Evolutionary conservation across 2,888 invertebrate genomes (phyloP).

Genomic region (Agriopis aurantiaria): DNA sequence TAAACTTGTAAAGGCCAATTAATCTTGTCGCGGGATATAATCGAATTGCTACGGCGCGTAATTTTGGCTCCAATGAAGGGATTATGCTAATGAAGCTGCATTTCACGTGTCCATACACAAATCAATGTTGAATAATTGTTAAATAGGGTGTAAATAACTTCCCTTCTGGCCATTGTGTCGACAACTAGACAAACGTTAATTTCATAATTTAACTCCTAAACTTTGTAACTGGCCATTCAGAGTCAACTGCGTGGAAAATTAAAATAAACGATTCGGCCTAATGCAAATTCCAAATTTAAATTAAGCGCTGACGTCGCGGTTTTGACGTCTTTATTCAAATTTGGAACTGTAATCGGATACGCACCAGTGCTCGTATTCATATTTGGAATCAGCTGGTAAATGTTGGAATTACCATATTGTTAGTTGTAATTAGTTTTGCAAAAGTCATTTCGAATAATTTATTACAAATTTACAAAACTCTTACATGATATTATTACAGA

Average conservation of each 20-base stretch:
- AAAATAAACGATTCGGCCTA: conserved; percentile 78
- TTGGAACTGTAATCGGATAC: conserved; percentile 73
- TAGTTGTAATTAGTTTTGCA: conserved; percentile 29
- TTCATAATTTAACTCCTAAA: conserved; percentile 71
- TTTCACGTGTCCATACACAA: conserved; percentile 75
- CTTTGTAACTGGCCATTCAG: conserved; percentile 68
- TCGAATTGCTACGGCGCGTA: conserved; percentile 61
- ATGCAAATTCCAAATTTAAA: conserved; percentile 68
- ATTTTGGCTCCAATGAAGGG: conserved; percentile 63
- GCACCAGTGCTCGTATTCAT: conserved; percentile 72
- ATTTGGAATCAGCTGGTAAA: conserved; percentile 64
- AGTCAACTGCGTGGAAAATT: conserved; percentile 84
- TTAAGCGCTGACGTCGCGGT: conserved; percentile 70
- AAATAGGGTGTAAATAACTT: conserved; percentile 81
- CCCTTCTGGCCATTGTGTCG: conserved; percentile 64
- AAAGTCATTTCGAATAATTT: neutral
- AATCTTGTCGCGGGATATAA: conserved; percentile 49
- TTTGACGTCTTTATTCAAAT: conserved; percentile 81
- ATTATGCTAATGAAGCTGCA: conserved; percentile 75
- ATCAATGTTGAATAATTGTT: conserved; percentile 75
- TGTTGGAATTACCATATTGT: conserved; percentile 41
- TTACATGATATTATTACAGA: neutral
- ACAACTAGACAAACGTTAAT: conserved; percentile 71
- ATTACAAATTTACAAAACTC: too few relatives aligned
- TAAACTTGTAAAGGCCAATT: conserved; percentile 33